Percentiles rank a stretch among this genome's conserved stretches.
phyloP scores from a whole-genome alignment of 1,140 invertebrate species.

The Limonius californicus region DNA sequence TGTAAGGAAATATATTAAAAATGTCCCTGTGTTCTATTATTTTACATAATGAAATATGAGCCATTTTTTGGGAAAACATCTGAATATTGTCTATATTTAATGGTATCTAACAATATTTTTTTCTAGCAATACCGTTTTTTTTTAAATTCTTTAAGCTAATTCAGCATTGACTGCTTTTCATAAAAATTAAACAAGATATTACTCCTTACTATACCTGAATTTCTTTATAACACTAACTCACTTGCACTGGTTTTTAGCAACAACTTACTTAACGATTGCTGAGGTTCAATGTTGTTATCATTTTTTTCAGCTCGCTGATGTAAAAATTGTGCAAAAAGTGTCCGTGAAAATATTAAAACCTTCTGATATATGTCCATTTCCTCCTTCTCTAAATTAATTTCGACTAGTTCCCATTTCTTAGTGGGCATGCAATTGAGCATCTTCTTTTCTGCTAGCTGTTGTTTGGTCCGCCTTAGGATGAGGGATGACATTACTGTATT shows the following conservation, averaged over 20 bases:
- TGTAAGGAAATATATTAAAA: no score
- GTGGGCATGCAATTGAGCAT: conserved; percentile 61
- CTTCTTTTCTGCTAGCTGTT: conserved; percentile 62
- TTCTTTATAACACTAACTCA: no score
- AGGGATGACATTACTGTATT: conserved; percentile 75
- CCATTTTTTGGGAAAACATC: no score
- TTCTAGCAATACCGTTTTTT: no score
- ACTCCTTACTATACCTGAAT: no score
- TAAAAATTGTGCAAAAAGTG: conserved; percentile 71
- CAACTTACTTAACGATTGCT: conserved; percentile 70
- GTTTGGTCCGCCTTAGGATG: conserved; percentile 81
- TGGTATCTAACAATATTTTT: no score
- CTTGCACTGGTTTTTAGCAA: conserved; percentile 65
- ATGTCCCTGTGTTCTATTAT: no score
- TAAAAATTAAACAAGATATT: no score
- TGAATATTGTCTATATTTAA: no score
- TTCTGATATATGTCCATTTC: conserved; percentile 79
- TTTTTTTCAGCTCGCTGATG: conserved; percentile 66
- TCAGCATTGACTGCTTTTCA: no score
- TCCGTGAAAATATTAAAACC: conserved; percentile 66
- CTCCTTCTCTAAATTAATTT: conserved; percentile 60
- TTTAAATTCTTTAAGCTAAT: no score
- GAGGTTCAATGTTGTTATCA: conserved; percentile 38
- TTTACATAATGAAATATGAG: no score
- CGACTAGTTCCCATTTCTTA: conserved; percentile 55